Evolutionary conservation across 2,888 invertebrate species (phyloP).

Genomic region (Lithophane leautieri): DNA sequence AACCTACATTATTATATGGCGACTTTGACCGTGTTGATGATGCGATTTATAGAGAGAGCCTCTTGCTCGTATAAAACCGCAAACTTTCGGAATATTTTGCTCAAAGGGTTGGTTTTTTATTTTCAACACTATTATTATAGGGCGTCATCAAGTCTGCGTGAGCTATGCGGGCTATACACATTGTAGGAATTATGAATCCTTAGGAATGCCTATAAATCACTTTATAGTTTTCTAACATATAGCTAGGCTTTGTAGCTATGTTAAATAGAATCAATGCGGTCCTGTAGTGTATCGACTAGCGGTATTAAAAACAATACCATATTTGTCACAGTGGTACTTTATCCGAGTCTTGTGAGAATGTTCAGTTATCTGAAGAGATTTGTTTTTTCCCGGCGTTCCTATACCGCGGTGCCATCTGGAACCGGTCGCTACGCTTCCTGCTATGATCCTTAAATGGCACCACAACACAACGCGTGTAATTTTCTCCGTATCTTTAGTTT

Average conservation of each 20-base stretch:
- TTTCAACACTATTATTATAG: constrained; percentile 80
- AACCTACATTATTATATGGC: constrained; percentile 62
- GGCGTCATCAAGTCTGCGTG: constrained; percentile 67
- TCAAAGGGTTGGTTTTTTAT: constrained; percentile 76
- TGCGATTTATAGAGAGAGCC: constrained; percentile 74
- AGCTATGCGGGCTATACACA: constrained; percentile 76
- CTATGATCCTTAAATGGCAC: constrained; percentile 82
- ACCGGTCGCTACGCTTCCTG: constrained; percentile 83
- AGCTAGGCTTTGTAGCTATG: constrained; percentile 3
- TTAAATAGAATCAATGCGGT: constrained; percentile 37
- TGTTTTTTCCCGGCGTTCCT: constrained; percentile 78
- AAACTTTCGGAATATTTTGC: constrained; percentile 80
- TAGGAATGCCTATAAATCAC: constrained; percentile 69
- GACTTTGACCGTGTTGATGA: constrained; percentile 71
- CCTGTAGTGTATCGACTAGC: constrained; percentile 61
- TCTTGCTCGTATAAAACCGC: constrained; percentile 78
- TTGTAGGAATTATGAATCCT: constrained; percentile 68
- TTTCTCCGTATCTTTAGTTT: constrained; percentile 75
- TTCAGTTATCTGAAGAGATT: constrained; percentile 79
- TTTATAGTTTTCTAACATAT: constrained; percentile 56
- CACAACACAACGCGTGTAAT: constrained; percentile 79
- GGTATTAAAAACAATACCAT: constrained; percentile 74
- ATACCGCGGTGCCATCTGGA: constrained; percentile 71
- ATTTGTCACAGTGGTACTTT: constrained; percentile 68
- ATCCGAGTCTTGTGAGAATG: constrained; percentile 69